Evolutionary conservation across 2,113 vertebrate species (phyloP).

Genomic region (Urocolius indicus): DNA sequence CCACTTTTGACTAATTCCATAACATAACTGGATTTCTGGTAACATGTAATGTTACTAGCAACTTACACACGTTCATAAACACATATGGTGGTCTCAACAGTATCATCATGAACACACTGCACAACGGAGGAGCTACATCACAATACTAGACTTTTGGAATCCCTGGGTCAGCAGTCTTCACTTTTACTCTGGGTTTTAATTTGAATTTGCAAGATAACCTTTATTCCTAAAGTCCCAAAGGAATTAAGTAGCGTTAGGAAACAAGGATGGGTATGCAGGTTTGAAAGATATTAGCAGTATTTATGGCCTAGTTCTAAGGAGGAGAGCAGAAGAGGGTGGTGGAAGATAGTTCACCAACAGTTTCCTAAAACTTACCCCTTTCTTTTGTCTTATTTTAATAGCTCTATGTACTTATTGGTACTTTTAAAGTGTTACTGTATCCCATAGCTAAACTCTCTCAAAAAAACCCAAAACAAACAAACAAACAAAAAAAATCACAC

Average conservation of each 20-base stretch:
- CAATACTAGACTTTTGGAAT: not conserved
- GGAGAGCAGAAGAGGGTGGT: not conserved
- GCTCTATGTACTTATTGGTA: not conserved
- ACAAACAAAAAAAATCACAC: no score
- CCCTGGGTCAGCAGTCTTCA: not conserved
- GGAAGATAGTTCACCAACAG: not conserved
- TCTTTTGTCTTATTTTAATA: not conserved
- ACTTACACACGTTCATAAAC: not conserved
- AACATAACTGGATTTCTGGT: not conserved
- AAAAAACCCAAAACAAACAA: no score
- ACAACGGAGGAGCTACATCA: not conserved
- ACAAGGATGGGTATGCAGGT: not conserved
- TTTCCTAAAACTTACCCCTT: not conserved
- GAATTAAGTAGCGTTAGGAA: not conserved
- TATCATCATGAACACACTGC: not conserved
- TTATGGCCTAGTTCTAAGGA: not conserved
- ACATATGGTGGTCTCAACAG: not conserved
- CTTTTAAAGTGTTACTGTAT: not conserved
- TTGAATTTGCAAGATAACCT: not conserved
- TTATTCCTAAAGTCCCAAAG: not conserved
- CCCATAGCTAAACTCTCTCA: not conserved
- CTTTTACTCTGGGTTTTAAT: not conserved
- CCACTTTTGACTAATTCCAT: not conserved
- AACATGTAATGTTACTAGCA: not conserved
- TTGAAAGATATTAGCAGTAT: not conserved